These are phyloP conservation scores for Cromileptes altivelis DNA, from an alignment of 2,113 vertebrate genomes.

Conservation along the genomic window DNA sequence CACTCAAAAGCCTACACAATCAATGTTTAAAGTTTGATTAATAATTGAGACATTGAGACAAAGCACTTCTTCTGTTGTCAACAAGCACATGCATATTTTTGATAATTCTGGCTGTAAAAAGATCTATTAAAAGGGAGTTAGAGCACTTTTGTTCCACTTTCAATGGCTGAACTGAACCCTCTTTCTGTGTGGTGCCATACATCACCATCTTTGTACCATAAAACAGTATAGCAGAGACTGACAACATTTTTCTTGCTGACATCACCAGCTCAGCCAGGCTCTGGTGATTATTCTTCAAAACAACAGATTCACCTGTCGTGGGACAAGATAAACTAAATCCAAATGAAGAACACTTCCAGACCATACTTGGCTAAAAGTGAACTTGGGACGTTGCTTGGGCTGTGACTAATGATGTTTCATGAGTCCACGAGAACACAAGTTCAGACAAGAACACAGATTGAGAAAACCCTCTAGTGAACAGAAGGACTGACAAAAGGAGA, in stretches of 20 bases:
- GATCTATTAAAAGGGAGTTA: no score
- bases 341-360: no score
- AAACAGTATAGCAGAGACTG: not conserved
- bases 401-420: not conserved
- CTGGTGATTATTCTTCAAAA: not conserved
- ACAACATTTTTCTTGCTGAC: not conserved
- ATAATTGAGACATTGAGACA: no score
- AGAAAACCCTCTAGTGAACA: slow-evolving; percentile 1
- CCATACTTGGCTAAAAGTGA: not conserved
- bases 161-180: not conserved
- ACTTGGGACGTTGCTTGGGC: no score
- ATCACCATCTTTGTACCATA: not conserved
- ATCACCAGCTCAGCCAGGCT: not conserved
- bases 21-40: no score
- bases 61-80: no score
- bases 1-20: no score
- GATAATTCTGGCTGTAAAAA: no score
- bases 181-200: not conserved
- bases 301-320: no score
- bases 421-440: not conserved
- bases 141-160: not conserved
- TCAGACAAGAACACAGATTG: slow-evolving; percentile 1
- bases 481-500: not conserved
- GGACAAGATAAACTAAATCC: no score
- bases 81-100: no score